Evolutionary conservation across 2,797 vertebrate species (phyloP).

Genomic region (Benthosema pterotum): DNA sequence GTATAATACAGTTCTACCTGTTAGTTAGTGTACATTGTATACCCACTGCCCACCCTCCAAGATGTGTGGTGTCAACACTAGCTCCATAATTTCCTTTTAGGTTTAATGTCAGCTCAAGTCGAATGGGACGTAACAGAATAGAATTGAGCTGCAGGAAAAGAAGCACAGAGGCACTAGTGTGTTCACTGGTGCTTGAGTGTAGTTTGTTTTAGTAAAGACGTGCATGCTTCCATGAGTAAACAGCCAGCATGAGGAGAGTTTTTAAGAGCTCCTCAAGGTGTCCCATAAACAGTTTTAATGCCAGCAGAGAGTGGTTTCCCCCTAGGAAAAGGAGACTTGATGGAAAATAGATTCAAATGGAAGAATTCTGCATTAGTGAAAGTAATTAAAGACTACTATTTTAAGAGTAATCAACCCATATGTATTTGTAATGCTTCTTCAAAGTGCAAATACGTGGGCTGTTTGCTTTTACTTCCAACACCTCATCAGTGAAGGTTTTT

Average conservation of each 20-base stretch:
- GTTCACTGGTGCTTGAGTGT: slow-evolving; percentile 17
- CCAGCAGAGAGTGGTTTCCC: background rate
- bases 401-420: too few species aligned
- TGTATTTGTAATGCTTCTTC: too few species aligned
- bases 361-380: background rate
- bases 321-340: background rate
- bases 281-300: slow-evolving; percentile 43
- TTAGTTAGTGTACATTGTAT: background rate
- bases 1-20: background rate
- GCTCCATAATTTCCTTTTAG: too few species aligned
- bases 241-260: slow-evolving; percentile 21
- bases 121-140: too few species aligned
- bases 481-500: too few species aligned
- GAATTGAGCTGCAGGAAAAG: background rate
- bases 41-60: background rate
- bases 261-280: slow-evolving; percentile 37
- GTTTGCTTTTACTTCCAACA: too few species aligned
- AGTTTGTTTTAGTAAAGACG: slow-evolving; percentile 49
- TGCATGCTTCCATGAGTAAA: slow-evolving; percentile 38
- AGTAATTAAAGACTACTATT: background rate
- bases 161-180: background rate
- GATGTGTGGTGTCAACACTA: too few species aligned
- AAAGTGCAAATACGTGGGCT: too few species aligned
- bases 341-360: background rate
- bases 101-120: too few species aligned